phyloP scores from a whole-genome alignment of 2,888 invertebrate species.

The Cactoblastis cactorum region DNA sequence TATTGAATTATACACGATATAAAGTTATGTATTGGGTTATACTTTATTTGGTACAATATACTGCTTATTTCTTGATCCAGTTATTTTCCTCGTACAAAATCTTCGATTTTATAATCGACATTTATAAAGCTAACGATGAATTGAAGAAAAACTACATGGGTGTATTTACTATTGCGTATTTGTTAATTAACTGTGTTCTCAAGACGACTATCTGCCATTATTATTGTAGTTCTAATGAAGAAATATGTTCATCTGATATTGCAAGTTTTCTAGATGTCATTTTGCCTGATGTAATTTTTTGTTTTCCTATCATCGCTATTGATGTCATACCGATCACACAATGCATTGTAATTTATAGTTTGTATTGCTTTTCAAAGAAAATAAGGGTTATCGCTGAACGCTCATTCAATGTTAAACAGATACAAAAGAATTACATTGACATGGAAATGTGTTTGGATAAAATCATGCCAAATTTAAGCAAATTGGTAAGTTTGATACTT shows the following conservation, averaged over 20 bases:
- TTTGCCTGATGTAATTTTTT: neutral
- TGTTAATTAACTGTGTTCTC: neutral
- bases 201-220: neutral
- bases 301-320: neutral
- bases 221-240: neutral
- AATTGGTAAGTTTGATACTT: slow-evolving; percentile 7
- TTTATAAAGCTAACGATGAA: neutral
- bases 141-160: neutral
- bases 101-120: neutral
- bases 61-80: neutral
- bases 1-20: neutral
- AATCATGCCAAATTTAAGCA: slow-evolving; percentile 5
- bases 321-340: neutral
- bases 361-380: neutral
- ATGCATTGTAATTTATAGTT: neutral
- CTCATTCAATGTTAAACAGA: neutral
- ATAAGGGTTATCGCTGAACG: neutral
- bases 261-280: neutral
- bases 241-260: neutral
- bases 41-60: neutral
- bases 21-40: neutral
- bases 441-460: slow-evolving; percentile 1
- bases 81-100: neutral
- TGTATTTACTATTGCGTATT: neutral
- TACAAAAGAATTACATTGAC: neutral